phyloP scores from a whole-genome alignment of 2,113 vertebrate species.

The Capreolus pygargus region DNA sequence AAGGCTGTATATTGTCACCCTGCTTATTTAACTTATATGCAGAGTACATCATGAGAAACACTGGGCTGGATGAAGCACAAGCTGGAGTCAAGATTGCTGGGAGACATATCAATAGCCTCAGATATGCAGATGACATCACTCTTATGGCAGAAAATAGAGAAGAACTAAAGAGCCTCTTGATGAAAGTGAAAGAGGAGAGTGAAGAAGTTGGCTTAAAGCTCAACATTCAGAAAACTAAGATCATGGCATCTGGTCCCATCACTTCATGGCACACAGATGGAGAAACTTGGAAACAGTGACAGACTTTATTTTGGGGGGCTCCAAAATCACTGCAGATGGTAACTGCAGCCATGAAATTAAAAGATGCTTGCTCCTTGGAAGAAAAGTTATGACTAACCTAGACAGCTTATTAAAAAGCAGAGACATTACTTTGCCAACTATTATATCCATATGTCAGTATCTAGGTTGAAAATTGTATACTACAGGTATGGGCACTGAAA shows the following conservation, averaged over 20 bases:
- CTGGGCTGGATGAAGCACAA: neutral
- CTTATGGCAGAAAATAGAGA: neutral
- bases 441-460: neutral
- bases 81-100: neutral
- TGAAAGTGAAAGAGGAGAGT: neutral
- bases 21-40: neutral
- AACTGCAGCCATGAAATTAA: neutral
- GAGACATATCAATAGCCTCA: neutral
- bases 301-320: neutral
- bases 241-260: neutral
- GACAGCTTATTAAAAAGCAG: neutral
- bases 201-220: neutral
- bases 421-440: neutral
- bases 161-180: neutral
- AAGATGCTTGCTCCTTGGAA: neutral
- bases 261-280: neutral
- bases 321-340: neutral
- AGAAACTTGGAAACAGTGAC: neutral
- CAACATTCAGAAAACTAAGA: neutral
- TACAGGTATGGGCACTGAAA: neutral
- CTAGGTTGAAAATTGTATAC: neutral
- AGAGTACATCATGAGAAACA: neutral
- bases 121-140: neutral
- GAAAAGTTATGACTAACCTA: neutral
- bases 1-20: neutral